Percentiles rank a stretch among this genome's conserved stretches.
Conservation (phyloP, 1,140 invertebrate species). For the Asobara japonica region DNA sequence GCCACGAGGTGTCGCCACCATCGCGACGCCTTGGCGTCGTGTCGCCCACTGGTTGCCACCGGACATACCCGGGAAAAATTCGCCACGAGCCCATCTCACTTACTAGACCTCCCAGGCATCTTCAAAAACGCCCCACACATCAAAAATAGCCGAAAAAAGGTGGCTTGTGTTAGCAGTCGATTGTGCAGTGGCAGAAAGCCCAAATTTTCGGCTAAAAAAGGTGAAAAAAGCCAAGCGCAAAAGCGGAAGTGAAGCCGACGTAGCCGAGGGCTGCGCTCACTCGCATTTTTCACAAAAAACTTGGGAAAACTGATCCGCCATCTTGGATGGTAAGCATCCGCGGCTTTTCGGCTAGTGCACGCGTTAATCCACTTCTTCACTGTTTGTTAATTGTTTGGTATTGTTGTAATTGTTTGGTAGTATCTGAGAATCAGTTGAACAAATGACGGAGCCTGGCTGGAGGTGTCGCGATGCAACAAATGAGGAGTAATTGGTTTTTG, state of each 20-base stretch:
- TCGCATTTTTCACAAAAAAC: neutral
- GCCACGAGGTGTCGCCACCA: neutral
- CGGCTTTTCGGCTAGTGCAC: neutral
- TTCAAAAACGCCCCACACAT: neutral
- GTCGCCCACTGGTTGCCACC: neutral
- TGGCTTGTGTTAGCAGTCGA: neutral
- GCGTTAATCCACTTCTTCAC: too few species aligned
- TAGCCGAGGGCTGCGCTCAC: neutral
- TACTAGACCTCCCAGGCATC: neutral
- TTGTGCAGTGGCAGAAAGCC: neutral
- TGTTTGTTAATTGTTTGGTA: neutral
- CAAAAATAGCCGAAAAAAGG: neutral
- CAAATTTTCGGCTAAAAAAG: neutral
- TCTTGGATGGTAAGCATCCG: slow-evolving; percentile 9
- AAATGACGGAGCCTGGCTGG: too few species aligned
- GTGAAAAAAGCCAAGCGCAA: neutral
- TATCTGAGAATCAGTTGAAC: too few species aligned
- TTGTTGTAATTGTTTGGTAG: too few species aligned
- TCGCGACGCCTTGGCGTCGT: neutral
- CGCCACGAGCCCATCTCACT: neutral
- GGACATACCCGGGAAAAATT: neutral
- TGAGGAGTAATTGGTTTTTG: too few species aligned
- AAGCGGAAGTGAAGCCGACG: slow-evolving; percentile 12
- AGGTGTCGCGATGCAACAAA: too few species aligned
- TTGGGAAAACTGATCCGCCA: slow-evolving; percentile 1